Evolutionary conservation across 2,113 vertebrate species (phyloP).

Genomic region (Corydoras maculifer): DNA sequence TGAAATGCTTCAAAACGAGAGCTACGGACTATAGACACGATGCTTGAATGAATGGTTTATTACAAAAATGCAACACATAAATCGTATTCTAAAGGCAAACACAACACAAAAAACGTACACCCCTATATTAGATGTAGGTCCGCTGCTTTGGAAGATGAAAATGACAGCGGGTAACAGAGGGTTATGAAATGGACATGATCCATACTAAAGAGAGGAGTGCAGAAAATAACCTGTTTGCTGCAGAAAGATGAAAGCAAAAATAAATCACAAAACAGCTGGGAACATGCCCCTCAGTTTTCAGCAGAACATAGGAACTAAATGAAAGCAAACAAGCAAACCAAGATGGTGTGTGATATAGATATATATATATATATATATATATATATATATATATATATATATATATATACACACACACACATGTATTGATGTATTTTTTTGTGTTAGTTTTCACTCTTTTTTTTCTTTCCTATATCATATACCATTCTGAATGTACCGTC

Average conservation of each 20-base stretch:
- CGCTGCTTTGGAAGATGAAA: conserved; percentile 40
- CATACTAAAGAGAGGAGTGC: conserved; percentile 10
- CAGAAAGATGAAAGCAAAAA: conserved; percentile 9
- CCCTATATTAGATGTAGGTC: conserved; percentile 44
- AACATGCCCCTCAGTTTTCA: conserved; percentile 15
- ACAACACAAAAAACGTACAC: conserved; percentile 58
- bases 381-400: too few relatives aligned
- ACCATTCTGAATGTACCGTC: neutral
- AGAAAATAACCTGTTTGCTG: conserved; percentile 17
- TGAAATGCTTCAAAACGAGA: neutral
- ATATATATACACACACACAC: neutral
- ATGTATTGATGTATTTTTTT: neutral
- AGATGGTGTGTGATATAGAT: conserved; percentile 26
- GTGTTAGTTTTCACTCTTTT: conserved; percentile 2
- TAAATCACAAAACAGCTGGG: neutral
- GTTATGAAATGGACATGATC: conserved; percentile 28
- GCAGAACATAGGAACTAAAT: conserved; percentile 21
- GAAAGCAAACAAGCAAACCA: conserved; percentile 33
- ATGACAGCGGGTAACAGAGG: conserved; percentile 31
- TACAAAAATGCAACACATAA: conserved; percentile 65
- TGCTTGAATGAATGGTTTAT: conserved; percentile 59
- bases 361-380: too few relatives aligned
- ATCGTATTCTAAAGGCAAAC: conserved; percentile 64
- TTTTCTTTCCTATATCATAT: neutral
- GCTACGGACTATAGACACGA: conserved; percentile 18